These are phyloP conservation scores for Cyclura pinguis DNA, from an alignment of 2,797 vertebrate species.

Conservation along the genomic window DNA sequence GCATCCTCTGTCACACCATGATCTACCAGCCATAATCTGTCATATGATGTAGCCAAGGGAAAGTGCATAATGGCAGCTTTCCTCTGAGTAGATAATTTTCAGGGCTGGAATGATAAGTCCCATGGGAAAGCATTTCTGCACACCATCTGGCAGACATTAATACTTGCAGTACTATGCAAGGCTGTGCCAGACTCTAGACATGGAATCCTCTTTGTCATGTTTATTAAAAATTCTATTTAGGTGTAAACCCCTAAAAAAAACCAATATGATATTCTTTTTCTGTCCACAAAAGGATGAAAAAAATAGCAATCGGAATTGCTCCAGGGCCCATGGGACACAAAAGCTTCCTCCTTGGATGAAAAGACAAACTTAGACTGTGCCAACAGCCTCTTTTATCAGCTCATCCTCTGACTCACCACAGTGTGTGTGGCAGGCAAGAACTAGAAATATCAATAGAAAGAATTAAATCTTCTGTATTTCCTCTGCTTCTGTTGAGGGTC, in stretches of 20 bases:
- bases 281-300: slow-evolving; percentile 34
- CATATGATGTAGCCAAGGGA: background rate
- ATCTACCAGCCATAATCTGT: background rate
- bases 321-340: slow-evolving; percentile 30
- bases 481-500: slow-evolving; percentile 16
- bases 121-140: background rate
- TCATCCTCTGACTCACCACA: slow-evolving; percentile 20
- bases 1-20: background rate
- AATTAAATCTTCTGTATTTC: slow-evolving; percentile 42
- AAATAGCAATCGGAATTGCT: slow-evolving; percentile 35
- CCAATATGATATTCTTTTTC: background rate
- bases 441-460: slow-evolving; percentile 44
- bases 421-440: background rate
- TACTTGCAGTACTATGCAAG: fast-evolving
- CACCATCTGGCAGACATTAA: slow-evolving; percentile 6
- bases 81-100: background rate
- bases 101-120: background rate
- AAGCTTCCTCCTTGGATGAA: slow-evolving; percentile 27
- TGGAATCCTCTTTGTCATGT: background rate
- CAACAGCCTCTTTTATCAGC: slow-evolving; percentile 33
- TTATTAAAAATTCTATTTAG: slow-evolving; percentile 16
- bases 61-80: background rate
- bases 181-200: background rate
- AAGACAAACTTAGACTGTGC: slow-evolving; percentile 37
- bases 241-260: background rate